Evolutionary conservation across 2,888 invertebrate genomes (phyloP), one percentile per base, ranked within the genome.

Genomic region (Tetragonula carbonaria): DNA sequence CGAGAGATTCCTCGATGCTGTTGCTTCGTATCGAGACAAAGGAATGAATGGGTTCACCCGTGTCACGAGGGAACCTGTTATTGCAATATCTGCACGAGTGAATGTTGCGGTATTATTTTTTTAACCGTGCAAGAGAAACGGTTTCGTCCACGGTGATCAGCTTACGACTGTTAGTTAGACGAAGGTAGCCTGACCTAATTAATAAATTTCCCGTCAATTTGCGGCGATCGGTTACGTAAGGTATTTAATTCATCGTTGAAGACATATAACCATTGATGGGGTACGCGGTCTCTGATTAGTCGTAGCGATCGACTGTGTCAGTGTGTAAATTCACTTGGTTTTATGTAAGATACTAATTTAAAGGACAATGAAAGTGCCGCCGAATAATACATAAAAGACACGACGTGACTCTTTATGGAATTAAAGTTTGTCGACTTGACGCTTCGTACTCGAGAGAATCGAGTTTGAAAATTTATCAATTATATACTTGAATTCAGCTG

Each of bases 161-260:
- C 65, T 78, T 74, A 74, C 8, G 38, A 74, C 74, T 59, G 63
- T 18, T 16, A n/a, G 33, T 14, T 57, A 66, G 53, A 45, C 66
- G 72, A 33, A 70, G 65, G 28, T 38, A 67, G 62, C 45, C 18
- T 33, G 70, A 78, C 68, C 73, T 51, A 59, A 77, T 65, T 77
- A 77, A 66, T 38, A 66, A 71, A 71, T 72, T 66, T 23, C n/a
- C 33, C 57, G 21, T 67, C 76, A 65, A 53, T 55, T 66, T 66
- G 18, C 65, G 6, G 23, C 38, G 65, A 74, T 65, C 51, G 28
- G n/a, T 74, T 65, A 38, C 18, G 53, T 38, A 65, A 74, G 23
- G 4, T 18, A 5, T 51, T 65, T n/a, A n/a, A 16, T 13, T n/a
- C 4, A 13, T 45, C 59, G 57, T 18, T 59, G 23, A 50, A 28